A percentile compares a stretch with the other conserved stretches of the same genome.
Conservation (phyloP, 2,113 vertebrate species). For the Zosterops japonicus region DNA sequence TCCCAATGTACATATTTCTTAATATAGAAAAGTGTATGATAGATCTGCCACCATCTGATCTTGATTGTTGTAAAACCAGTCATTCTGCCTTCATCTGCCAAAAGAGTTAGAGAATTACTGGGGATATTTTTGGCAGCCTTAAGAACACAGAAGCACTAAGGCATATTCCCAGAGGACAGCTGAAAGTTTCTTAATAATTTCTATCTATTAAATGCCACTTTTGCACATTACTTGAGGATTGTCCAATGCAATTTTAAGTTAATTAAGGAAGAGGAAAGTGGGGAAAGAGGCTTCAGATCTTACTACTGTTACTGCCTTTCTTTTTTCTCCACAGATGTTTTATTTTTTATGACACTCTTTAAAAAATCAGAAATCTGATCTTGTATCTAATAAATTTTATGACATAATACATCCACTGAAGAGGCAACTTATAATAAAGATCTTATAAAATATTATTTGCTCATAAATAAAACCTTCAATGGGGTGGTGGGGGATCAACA, state of each 20-base stretch:
- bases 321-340: background rate
- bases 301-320: background rate
- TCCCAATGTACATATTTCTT: constrained; percentile 38
- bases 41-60: constrained; percentile 66
- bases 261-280: constrained; percentile 2
- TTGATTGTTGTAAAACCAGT: constrained; percentile 65
- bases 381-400: constrained; percentile 1
- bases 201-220: constrained; percentile 32
- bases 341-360: background rate
- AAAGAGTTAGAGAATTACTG: constrained; percentile 47
- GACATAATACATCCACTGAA: background rate
- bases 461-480: background rate
- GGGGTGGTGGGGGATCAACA: background rate
- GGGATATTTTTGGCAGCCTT: constrained; percentile 56
- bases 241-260: constrained; percentile 32
- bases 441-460: background rate
- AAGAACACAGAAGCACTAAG: constrained; percentile 41
- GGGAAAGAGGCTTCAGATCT: background rate
- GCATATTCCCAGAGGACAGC: constrained; percentile 41
- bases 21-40: constrained; percentile 49
- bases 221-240: background rate
- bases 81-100: constrained; percentile 64
- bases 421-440: background rate
- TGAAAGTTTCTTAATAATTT: constrained; percentile 48
- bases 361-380: constrained; percentile 36